These are phyloP conservation scores for Elephantulus edwardii DNA, from an alignment of 2,113 vertebrate species.

Conservation along the genomic window DNA sequence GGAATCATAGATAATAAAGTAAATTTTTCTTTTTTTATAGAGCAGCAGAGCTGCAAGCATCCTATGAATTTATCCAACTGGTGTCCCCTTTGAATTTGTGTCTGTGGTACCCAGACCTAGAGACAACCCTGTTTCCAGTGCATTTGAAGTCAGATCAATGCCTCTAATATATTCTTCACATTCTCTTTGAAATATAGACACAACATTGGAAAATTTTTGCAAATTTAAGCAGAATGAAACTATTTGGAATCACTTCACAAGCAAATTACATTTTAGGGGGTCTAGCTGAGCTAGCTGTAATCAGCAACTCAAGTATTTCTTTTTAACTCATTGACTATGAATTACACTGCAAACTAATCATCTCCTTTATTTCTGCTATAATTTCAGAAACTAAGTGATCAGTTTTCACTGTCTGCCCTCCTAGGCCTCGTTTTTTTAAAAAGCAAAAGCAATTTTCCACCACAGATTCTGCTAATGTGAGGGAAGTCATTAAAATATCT, in stretches of 20 bases:
- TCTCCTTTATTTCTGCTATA: conserved; percentile 64
- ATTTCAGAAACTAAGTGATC: conserved; percentile 71
- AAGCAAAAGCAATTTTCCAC: conserved; percentile 49
- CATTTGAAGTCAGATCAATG: not conserved
- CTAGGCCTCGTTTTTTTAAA: not conserved
- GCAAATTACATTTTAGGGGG: conserved; percentile 69
- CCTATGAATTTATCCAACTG: not conserved
- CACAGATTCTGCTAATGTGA: conserved; percentile 52
- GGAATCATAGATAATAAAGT: not conserved
- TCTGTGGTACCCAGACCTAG: not conserved
- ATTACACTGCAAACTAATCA: conserved; percentile 78
- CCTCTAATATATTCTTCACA: conserved; percentile 5
- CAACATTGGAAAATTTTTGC: conserved; percentile 18
- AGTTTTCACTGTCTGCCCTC: conserved; percentile 46
- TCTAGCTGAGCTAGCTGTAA: conserved; percentile 70
- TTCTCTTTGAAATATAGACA: conserved; percentile 57
- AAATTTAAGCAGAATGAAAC: conserved; percentile 62
- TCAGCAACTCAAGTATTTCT: conserved; percentile 74
- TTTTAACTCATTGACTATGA: conserved; percentile 77
- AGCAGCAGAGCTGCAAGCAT: not conserved
- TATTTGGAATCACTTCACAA: conserved; percentile 65
- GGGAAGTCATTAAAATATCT: conserved; percentile 45
- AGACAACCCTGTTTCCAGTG: accelerated
- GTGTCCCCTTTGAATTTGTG: not conserved
- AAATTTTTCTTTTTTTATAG: not conserved